Evolutionary conservation across 2,113 vertebrate species (phyloP).

Genomic region (Gymnorhina tibicen): DNA sequence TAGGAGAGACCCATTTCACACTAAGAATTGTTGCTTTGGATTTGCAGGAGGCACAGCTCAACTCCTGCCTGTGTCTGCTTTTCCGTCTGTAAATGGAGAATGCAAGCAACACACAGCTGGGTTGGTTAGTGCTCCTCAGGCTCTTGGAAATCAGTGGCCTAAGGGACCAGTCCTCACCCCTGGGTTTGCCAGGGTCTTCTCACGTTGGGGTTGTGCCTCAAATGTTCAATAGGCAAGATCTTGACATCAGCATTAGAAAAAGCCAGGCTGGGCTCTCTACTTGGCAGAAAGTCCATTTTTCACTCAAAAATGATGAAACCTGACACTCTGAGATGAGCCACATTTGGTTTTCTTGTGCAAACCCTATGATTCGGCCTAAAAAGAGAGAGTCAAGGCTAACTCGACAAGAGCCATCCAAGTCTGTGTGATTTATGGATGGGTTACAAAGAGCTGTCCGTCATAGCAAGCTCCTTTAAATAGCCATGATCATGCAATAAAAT

Average conservation of each 20-base stretch:
- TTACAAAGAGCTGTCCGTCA: neutral
- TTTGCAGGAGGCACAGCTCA: neutral
- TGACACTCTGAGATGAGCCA: neutral
- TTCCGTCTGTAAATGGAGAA: neutral
- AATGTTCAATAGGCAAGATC: neutral
- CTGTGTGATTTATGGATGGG: neutral
- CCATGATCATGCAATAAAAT: neutral
- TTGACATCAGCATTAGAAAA: neutral
- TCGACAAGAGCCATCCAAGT: neutral
- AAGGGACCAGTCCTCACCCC: neutral
- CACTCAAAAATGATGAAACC: neutral
- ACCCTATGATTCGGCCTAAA: neutral
- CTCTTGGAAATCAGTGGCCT: neutral
- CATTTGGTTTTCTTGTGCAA: neutral
- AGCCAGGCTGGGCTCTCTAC: neutral
- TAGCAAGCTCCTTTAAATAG: neutral
- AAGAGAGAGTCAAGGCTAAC: neutral
- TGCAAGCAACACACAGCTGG: neutral
- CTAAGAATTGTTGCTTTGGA: neutral
- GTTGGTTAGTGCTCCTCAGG: neutral
- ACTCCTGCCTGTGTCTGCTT: neutral
- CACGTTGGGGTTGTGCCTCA: accelerated
- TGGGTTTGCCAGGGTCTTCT: neutral
- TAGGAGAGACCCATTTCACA: neutral
- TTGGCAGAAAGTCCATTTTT: neutral